Evolutionary conservation across 92 coral and sea anemone species (phyloP), one percentile per base, ranked within the genome.

Genomic region (Micromussa lordhowensis): DNA sequence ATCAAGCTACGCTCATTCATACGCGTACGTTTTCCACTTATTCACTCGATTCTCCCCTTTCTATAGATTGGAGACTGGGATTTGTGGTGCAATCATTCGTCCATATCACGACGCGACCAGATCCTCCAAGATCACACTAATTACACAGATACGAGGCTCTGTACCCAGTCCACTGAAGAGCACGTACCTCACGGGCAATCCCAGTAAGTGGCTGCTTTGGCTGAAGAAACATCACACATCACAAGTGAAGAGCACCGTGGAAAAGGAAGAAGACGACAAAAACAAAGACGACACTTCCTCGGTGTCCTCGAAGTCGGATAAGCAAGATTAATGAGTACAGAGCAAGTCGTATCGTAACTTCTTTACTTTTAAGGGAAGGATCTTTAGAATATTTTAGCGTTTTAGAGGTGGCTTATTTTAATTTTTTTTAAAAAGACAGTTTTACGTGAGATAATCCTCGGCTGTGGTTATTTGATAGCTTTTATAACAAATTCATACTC

Each of bases 111-210:
- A 88, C 90, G 96, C 92, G 10, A 89, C 92, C 75, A 82, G 85
- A 51, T 90, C 97, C n/a, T 94, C 93, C 69, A 92, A 90, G 40
- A 79, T 95, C 58, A 94, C 92, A 26, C 85, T 95, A 11, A 92
- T 95, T 78, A 94, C 96, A 83, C 98, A 95, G 86, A 92, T 95
- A 64, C 96, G 94, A 85, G 95, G 95, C 86, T 85, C 92, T 71
- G 90, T 94, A 63, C 94, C 96, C 71, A 91, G 94, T 35, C 95
- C 94, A 69, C 90, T 91, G 80, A 95, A 94, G 77, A 90, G 92
- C 90, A 95, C 98, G 14, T 95, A 86, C 87, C 86, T 95, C 54
- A 92, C 96, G 44, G 98, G 96, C 36, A 94, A 94, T 44, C 98
- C 98, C 1, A 86, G 90, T 85, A 95, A 95, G 55, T 95, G 98